Evolutionary conservation across 2,888 invertebrate genomes (phyloP).

Genomic region (Macrophya alboannulata): DNA sequence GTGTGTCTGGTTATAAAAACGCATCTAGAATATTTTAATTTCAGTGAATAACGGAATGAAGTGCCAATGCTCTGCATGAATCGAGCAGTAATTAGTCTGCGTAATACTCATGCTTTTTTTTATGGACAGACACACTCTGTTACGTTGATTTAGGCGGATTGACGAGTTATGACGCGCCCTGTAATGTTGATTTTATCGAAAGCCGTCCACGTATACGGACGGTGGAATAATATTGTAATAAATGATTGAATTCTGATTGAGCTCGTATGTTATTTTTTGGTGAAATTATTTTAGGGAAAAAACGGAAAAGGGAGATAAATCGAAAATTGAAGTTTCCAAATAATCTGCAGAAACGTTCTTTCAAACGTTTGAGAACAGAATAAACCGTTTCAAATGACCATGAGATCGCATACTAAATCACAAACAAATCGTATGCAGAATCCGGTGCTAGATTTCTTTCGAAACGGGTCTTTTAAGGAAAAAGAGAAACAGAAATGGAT

Average conservation of each 20-base stretch:
- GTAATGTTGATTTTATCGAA: neutral
- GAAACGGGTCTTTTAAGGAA: no score
- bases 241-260: conserved; percentile 11
- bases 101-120: neutral
- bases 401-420: no score
- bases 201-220: neutral
- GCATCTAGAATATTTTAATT: neutral
- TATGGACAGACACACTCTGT: neutral
- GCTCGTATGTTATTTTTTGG: neutral
- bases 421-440: no score
- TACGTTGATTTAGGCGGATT: neutral
- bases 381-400: neutral
- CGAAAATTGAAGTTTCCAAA: neutral
- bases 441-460: no score
- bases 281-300: neutral
- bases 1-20: neutral
- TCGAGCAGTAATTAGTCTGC: conserved; percentile 1
- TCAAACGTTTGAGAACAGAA: neutral
- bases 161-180: neutral
- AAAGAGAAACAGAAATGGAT: no score
- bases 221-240: neutral
- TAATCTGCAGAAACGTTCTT: neutral
- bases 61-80: neutral
- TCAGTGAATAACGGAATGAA: neutral
- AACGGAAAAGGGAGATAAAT: neutral